Evolutionary conservation across 2,113 vertebrate genomes (phyloP), one percentile per base, ranked within the genome.

Genomic region (Protobothrops flavoviridis): DNA sequence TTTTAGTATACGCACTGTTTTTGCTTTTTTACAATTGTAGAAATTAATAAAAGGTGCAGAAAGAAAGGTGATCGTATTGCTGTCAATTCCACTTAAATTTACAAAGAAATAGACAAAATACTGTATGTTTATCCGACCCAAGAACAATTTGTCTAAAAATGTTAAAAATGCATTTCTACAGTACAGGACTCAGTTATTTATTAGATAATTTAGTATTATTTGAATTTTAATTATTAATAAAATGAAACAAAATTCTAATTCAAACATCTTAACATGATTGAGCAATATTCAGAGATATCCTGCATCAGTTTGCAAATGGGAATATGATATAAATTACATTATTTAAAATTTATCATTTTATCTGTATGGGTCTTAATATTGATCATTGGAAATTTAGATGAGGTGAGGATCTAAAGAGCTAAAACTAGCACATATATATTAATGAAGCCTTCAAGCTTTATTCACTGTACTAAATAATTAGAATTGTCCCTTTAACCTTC

Each of bases 261-360:
- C 7, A 48, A 86, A 29, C 12, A 20, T 43, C 39, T 45, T 85
- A 20, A 59, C 3, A 50, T 33, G 17, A 4, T 5, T 87, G 55
- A 17, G 26, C 43, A 91, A 43, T 13, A 45, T 20, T 20, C n/a
- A 57, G 11, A 48, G 15, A 11, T 29, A 21, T 5, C 26, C n/a
- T 43, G 21, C 74, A 81, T 81, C 17, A 39, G 53, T 33, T 96
- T 96, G 95, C 96, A 93, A 94, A 95, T 86, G 17, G 43, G 64
- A 94, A 96, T 95, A 95, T 94, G 93, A 21, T 93, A 56, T 93
- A 95, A 96, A 96, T 57, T 93, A 33, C 29, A 88, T 95, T 95
- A 93, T 90, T 95, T 24, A 88, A 88, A 93, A 94, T 87, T 94
- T 95, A 87, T 1, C 33, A 33, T 95, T 64, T 3, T 94, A 92